Evolutionary conservation across 2,797 vertebrate genomes (phyloP).

Genomic region (Karalla daura): DNA sequence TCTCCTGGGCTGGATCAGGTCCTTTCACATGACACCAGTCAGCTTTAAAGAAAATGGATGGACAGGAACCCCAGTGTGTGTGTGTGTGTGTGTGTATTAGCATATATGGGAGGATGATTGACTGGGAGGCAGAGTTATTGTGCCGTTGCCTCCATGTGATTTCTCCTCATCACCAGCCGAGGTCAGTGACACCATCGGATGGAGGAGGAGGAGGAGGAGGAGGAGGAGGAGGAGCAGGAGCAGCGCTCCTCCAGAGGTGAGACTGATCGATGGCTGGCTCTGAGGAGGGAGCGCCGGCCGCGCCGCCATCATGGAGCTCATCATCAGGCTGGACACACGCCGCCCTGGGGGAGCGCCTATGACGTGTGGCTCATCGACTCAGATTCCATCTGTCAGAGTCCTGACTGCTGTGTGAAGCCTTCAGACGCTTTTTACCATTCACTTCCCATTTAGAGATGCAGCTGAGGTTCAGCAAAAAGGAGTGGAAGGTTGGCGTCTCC

Average conservation of each 20-base stretch:
- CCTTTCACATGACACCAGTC: no score
- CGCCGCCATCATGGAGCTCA: slow-evolving; percentile 53
- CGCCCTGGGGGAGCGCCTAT: slow-evolving; percentile 41
- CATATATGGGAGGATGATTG: slow-evolving; percentile 27
- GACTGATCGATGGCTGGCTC: slow-evolving; percentile 71
- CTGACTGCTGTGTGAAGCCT: slow-evolving; percentile 33
- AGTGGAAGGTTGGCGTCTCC: slow-evolving; percentile 34
- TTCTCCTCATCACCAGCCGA: slow-evolving; percentile 56
- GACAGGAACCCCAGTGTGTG: neutral
- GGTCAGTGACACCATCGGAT: slow-evolving; percentile 56
- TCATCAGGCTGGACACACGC: slow-evolving; percentile 46
- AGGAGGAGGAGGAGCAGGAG: slow-evolving; percentile 54
- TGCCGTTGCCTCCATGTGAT: slow-evolving; percentile 33
- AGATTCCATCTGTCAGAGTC: slow-evolving; percentile 45
- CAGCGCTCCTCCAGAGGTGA: slow-evolving; percentile 49
- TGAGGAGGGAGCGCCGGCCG: slow-evolving; percentile 15
- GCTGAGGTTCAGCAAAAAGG: slow-evolving; percentile 46
- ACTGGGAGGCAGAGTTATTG: slow-evolving; percentile 39
- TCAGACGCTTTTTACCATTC: slow-evolving; percentile 48
- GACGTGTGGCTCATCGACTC: slow-evolving; percentile 42
- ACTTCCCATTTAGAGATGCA: slow-evolving; percentile 50
- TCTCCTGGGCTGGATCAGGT: no score
- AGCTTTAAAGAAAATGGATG: no score
- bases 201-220: slow-evolving; percentile 51
- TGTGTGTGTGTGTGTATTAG: neutral